Conservation (phyloP, 2,888 invertebrate genomes). For the Drosophila mulleri region DNA sequence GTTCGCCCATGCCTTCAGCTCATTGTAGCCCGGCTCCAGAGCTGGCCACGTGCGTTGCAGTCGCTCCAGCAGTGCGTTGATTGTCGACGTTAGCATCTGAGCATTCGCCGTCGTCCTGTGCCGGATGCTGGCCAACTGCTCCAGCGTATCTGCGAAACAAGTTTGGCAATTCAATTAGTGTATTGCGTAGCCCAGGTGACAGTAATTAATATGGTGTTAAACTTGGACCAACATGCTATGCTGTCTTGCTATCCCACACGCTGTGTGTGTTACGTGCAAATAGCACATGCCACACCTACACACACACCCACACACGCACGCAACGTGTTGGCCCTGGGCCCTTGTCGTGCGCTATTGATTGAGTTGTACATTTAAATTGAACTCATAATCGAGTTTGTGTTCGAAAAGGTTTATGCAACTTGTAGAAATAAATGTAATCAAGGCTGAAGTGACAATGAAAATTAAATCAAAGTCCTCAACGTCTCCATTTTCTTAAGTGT, state of each 20-base stretch:
- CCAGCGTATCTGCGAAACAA: slow-evolving; percentile 81
- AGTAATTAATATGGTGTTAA: slow-evolving; percentile 69
- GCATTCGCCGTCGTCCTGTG: slow-evolving; percentile 84
- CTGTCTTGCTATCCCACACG: background rate
- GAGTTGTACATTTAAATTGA: slow-evolving; percentile 65
- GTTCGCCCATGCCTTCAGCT: slow-evolving; percentile 81
- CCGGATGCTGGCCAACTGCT: slow-evolving; percentile 83
- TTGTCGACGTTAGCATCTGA: slow-evolving; percentile 82
- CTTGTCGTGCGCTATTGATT: slow-evolving; percentile 57
- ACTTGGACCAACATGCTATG: slow-evolving; percentile 28
- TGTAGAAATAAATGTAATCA: slow-evolving; percentile 9
- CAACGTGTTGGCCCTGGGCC: background rate
- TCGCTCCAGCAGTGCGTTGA: slow-evolving; percentile 81
- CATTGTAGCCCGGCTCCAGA: slow-evolving; percentile 80
- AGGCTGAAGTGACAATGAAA: slow-evolving; percentile 7
- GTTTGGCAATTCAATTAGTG: slow-evolving; percentile 65
- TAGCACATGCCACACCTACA: slow-evolving; percentile 18
- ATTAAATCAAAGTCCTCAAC: background rate
- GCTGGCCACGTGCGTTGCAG: slow-evolving; percentile 82
- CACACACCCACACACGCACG: background rate
- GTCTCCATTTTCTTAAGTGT: background rate
- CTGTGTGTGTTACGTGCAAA: slow-evolving; percentile 37
- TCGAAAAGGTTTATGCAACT: slow-evolving; percentile 2
- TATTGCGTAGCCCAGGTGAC: slow-evolving; percentile 45
- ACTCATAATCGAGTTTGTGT: slow-evolving; percentile 52